Base-by-base conservation (phyloP, 1,140 invertebrate species). In the Bombyx mori region DNA sequence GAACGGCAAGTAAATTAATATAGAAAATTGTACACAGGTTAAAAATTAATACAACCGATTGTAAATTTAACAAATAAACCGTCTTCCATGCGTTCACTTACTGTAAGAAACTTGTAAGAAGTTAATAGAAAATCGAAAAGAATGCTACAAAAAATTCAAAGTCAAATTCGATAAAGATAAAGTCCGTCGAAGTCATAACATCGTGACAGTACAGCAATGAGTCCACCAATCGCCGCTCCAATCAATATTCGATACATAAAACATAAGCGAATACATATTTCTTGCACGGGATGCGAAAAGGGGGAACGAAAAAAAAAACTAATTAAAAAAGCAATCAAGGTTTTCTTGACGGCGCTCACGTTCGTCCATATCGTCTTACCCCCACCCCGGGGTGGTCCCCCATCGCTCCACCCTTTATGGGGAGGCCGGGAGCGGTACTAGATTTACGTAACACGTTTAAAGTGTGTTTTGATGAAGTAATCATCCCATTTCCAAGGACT, bases 401-500 rank as follows among this genome's bases (percentile, higher is more conserved):
- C 61, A 0, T 60, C 61, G 66, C 70, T 65, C 60, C 54, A 58
- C 71, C 60, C 67, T 75, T 77, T 80, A 71, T 61, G 63, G 71
- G 77, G 74, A 64, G 65, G 69, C 61, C 57, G 68, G 71, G 71
- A 66, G 65, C 67, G 68, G 81, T 81, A 85, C 82, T 85, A 84
- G 83, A 86, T 86, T 86, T 86, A 86, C 81, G 83, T 86, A 86
- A 86, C 83, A 82, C 83, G 79, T 82, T 86, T 86, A 86, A 86
- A 86, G 83, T 86, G 81, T 86, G 83, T 86, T 86, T 84, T 86
- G 82, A 86, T 86, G 82, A 86, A 86, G 82, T 84, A 86, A 86
- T 86, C 82, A 83, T 86, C 78, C 78, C 77, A 82, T 84, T 86
- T 82, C 82, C 81, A 73, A 64, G 77, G 74, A 78, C 80, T 82